These are phyloP conservation scores for Phaethornis superciliosus DNA, from an alignment of 2,113 vertebrate species.

Conservation along the genomic window DNA sequence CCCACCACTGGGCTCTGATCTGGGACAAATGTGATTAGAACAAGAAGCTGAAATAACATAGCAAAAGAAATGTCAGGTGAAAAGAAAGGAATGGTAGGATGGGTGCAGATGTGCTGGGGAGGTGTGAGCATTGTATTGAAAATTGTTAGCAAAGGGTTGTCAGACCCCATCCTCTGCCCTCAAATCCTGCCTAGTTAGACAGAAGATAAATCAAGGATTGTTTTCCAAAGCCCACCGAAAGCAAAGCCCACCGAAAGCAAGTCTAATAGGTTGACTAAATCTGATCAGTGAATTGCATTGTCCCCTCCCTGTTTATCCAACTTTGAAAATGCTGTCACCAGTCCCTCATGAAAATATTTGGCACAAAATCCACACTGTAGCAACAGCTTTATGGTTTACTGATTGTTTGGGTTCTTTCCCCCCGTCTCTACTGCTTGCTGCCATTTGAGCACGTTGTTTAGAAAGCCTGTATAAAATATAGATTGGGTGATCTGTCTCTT, in stretches of 20 bases:
- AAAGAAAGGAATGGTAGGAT: background rate
- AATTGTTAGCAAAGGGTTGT: background rate
- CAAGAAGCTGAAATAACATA: background rate
- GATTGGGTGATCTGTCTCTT: conserved; percentile 57
- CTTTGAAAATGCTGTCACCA: background rate
- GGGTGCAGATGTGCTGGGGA: background rate
- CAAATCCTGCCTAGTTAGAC: background rate
- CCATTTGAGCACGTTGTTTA: background rate
- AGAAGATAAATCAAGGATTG: background rate
- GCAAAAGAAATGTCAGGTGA: fast-evolving
- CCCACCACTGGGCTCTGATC: background rate
- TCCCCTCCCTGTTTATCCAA: background rate
- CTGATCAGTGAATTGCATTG: background rate
- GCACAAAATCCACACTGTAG: background rate
- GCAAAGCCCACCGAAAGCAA: background rate
- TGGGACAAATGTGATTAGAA: background rate
- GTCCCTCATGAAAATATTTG: background rate
- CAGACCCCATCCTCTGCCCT: background rate
- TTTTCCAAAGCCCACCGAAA: background rate
- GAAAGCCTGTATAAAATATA: conserved; percentile 15
- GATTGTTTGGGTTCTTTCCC: background rate
- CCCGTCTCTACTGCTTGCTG: background rate
- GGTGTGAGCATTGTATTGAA: too few species aligned
- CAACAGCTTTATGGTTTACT: background rate
- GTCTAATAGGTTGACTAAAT: background rate